Conservation (phyloP, 2,113 vertebrate genomes). For the Pterocles gutturalis region DNA sequence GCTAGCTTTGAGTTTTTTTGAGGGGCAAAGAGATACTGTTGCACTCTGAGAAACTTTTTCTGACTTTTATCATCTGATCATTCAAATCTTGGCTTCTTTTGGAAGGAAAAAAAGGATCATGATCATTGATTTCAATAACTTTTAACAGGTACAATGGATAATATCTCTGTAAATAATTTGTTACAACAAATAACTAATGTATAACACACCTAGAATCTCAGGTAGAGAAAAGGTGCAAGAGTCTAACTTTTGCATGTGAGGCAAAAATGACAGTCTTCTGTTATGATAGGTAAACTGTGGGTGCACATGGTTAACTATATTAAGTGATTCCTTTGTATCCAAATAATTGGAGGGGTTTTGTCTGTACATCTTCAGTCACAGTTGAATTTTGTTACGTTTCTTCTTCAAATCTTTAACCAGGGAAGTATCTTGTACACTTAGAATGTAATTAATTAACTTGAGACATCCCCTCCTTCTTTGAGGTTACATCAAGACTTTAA, state of each 20-base stretch:
- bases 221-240: not conserved
- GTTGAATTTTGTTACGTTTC: not conserved
- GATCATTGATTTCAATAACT: not conserved
- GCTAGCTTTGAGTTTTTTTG: not conserved
- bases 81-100: not conserved
- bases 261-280: not conserved
- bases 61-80: not conserved
- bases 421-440: slow-evolving; percentile 6
- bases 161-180: not conserved
- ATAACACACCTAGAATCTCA: not conserved
- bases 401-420: not conserved
- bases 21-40: not conserved
- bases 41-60: not conserved
- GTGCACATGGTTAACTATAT: not conserved
- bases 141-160: not conserved
- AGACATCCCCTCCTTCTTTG: not conserved
- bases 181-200: not conserved
- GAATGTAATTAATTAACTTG: slow-evolving; percentile 50
- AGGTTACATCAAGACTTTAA: not conserved
- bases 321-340: not conserved
- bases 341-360: not conserved
- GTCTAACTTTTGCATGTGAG: not conserved
- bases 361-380: not conserved
- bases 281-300: not conserved
- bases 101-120: not conserved